These are phyloP conservation scores for Intellagama lesueurii DNA, from an alignment of 2,797 vertebrate genomes.

Conservation along the genomic window DNA sequence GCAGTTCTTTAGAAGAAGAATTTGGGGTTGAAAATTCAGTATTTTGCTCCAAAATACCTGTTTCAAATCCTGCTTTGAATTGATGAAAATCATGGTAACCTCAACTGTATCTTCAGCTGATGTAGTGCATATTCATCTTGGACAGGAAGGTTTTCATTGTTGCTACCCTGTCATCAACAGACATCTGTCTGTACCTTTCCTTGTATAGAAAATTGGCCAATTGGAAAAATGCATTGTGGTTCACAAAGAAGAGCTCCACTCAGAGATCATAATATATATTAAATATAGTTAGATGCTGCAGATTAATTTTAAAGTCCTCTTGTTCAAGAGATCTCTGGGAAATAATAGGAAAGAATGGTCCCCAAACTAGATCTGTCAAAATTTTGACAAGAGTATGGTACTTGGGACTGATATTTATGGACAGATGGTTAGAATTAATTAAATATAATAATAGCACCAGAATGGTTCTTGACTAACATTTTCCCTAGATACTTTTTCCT, in stretches of 20 bases:
- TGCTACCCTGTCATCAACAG: background rate
- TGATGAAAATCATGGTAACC: background rate
- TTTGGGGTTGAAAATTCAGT: background rate
- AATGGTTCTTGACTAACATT: background rate
- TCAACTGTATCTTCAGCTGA: background rate
- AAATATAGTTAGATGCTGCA: background rate
- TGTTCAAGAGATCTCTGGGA: background rate
- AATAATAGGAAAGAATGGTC: background rate
- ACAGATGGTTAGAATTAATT: slow-evolving; percentile 1
- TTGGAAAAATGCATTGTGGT: slow-evolving; percentile 2
- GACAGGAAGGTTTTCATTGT: background rate
- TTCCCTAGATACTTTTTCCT: slow-evolving; percentile 18
- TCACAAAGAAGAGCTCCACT: background rate
- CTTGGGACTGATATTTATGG: slow-evolving; percentile 3
- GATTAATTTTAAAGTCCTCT: background rate
- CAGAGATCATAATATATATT: background rate
- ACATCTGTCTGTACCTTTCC: background rate
- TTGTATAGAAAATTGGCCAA: background rate
- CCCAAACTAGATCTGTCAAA: background rate
- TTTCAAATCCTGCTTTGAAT: background rate
- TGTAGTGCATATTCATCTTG: background rate
- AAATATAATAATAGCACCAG: background rate
- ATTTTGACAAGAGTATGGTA: background rate
- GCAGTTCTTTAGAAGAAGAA: background rate
- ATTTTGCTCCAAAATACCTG: background rate